phyloP scores from a whole-genome alignment of 1,140 invertebrate species.

The Pogonomyrmex barbatus region DNA sequence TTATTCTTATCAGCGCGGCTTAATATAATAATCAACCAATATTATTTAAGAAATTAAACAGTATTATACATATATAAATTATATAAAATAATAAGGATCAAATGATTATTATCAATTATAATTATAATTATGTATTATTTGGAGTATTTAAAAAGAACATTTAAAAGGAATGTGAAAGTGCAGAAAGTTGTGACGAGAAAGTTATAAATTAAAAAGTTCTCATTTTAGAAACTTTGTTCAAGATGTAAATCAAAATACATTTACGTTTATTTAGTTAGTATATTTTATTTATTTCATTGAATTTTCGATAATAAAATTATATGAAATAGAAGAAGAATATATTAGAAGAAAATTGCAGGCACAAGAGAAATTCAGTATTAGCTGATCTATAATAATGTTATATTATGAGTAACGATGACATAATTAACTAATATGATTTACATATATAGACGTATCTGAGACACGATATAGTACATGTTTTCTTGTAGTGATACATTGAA shows the following conservation, averaged over 20 bases:
- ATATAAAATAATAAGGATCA: too few species aligned
- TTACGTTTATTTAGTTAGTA: not conserved
- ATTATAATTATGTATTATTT: not conserved
- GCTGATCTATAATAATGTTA: not conserved
- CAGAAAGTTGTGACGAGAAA: not conserved
- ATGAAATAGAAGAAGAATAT: not conserved
- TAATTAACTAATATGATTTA: constrained; percentile 14
- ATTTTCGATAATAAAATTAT: not conserved
- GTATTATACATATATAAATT: too few species aligned
- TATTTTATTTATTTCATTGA: not conserved
- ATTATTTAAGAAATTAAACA: not conserved
- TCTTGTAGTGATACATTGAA: not conserved
- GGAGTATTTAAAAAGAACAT: not conserved
- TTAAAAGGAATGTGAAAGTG: not conserved
- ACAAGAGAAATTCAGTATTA: not conserved
- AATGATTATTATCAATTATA: not conserved
- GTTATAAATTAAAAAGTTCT: not conserved
- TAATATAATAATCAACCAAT: constrained; percentile 1
- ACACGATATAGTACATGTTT: not conserved
- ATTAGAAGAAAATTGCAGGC: not conserved
- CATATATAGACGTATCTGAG: not conserved
- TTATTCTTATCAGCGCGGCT: not conserved
- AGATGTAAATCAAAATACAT: not conserved
- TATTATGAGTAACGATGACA: not conserved
- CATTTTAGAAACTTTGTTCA: not conserved